Percentiles rank a stretch among this genome's conserved stretches.
phyloP scores from a whole-genome alignment of 2,888 invertebrate genomes.

The Drosophila koepferae region DNA sequence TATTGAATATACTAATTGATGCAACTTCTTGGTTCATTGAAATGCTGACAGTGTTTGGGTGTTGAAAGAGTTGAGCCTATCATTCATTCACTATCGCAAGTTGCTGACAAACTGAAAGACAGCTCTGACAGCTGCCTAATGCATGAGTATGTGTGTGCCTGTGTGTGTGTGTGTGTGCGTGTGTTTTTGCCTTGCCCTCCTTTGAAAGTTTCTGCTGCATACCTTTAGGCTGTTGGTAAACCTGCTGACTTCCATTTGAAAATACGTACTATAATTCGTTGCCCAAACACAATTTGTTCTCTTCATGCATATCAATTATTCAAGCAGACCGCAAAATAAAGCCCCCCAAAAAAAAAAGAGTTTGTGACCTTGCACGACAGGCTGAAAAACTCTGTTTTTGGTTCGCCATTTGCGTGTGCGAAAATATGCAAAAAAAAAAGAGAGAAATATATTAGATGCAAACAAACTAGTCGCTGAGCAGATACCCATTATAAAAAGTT shows the following conservation, averaged over 20 bases:
- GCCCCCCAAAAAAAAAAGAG: constrained; percentile 40
- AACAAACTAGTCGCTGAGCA: background rate
- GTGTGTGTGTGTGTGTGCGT: background rate
- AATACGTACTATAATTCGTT: constrained; percentile 3
- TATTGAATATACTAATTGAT: background rate
- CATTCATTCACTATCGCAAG: constrained; percentile 1
- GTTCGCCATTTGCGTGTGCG: constrained; percentile 35
- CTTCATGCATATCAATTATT: constrained; percentile 54
- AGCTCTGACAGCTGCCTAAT: constrained; percentile 7
- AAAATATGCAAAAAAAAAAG: constrained; percentile 43
- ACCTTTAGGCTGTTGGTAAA: constrained; percentile 17
- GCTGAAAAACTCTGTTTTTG: constrained; percentile 36
- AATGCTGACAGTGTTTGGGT: background rate
- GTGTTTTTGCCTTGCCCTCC: constrained; percentile 19
- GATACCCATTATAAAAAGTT: background rate
- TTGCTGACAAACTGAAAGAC: background rate
- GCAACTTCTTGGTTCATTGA: constrained; percentile 3
- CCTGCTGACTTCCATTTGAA: constrained; percentile 4
- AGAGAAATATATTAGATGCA: too few species aligned
- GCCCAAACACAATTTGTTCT: constrained; percentile 18
- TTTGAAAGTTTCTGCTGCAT: constrained; percentile 23
- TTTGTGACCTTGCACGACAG: constrained; percentile 45
- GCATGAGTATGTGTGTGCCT: background rate
- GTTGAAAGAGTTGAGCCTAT: background rate
- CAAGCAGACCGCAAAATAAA: constrained; percentile 31